Evolutionary conservation across 2,888 invertebrate genomes (phyloP).

Genomic region (Amiota communis): DNA sequence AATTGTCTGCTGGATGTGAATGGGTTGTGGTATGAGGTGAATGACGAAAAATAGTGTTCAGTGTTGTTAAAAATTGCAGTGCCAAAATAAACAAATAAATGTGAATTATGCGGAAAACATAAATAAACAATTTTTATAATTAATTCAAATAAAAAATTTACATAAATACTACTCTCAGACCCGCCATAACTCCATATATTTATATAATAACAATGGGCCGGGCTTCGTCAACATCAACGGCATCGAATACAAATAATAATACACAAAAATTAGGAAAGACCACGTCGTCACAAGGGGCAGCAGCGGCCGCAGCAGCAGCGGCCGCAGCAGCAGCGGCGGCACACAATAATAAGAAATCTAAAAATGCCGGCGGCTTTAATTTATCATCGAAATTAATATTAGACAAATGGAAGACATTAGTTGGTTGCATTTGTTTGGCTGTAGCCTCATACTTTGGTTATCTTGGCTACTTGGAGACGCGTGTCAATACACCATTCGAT

Average conservation of each 20-base stretch:
- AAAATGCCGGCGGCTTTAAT: constrained; percentile 42
- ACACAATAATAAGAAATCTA: constrained; percentile 27
- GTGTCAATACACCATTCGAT: constrained; percentile 89
- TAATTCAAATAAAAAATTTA: neutral
- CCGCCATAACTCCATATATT: too few relatives aligned
- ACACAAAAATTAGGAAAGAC: constrained; percentile 32
- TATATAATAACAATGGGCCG: neutral
- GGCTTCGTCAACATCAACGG: constrained; percentile 13
- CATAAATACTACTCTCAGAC: neutral
- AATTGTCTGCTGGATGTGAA: too few relatives aligned
- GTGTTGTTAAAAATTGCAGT: neutral
- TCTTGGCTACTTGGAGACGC: constrained; percentile 88
- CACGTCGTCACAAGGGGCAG: constrained; percentile 38
- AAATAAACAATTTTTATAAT: neutral
- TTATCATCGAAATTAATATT: constrained; percentile 61
- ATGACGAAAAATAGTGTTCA: neutral
- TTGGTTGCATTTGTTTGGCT: constrained; percentile 78
- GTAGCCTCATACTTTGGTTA: constrained; percentile 85
- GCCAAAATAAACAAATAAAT: constrained; percentile 4
- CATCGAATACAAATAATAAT: constrained; percentile 37
- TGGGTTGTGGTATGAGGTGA: too few relatives aligned
- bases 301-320: constrained; percentile 37
- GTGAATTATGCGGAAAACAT: neutral
- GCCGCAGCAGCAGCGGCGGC: constrained; percentile 35
- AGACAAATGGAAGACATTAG: constrained; percentile 77